phyloP scores from a whole-genome alignment of 1,140 invertebrate species.

The Drosophila orosa region DNA sequence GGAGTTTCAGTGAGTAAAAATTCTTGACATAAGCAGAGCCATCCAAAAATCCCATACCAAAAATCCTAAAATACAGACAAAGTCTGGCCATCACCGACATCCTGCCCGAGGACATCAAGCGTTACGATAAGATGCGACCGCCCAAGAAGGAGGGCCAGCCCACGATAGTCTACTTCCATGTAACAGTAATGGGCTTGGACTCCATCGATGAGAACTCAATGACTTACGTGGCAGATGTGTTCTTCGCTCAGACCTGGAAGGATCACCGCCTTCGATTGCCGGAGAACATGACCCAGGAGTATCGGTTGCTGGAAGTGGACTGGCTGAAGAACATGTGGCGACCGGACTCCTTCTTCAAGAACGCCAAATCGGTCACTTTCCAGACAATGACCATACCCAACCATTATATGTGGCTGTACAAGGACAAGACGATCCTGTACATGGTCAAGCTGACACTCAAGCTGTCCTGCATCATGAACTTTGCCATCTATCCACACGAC shows the following conservation, averaged over 20 bases:
- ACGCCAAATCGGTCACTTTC: constrained; percentile 95
- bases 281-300: constrained; percentile 96
- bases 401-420: constrained; percentile 95
- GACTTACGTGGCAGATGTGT: constrained; percentile 96
- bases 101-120: constrained; percentile 92
- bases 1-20: constrained; percentile 82
- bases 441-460: constrained; percentile 94
- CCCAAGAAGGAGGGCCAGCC: constrained; percentile 94
- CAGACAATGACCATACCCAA: constrained; percentile 97
- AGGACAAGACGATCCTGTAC: constrained; percentile 94
- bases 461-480: constrained; percentile 96
- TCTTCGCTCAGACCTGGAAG: constrained; percentile 96
- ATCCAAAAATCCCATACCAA: neutral
- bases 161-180: constrained; percentile 94
- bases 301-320: constrained; percentile 93
- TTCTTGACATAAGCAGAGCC: accelerated
- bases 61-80: constrained; percentile 84
- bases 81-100: constrained; percentile 93
- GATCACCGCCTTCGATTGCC: constrained; percentile 93
- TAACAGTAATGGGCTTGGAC: constrained; percentile 96
- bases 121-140: constrained; percentile 95
- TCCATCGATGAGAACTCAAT: constrained; percentile 97
- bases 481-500: constrained; percentile 95
- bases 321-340: constrained; percentile 96
- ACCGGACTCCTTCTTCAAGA: constrained; percentile 95